These are phyloP conservation scores for Palaemon carinicauda DNA, from an alignment of 1,140 invertebrate genomes.

Conservation along the genomic window DNA sequence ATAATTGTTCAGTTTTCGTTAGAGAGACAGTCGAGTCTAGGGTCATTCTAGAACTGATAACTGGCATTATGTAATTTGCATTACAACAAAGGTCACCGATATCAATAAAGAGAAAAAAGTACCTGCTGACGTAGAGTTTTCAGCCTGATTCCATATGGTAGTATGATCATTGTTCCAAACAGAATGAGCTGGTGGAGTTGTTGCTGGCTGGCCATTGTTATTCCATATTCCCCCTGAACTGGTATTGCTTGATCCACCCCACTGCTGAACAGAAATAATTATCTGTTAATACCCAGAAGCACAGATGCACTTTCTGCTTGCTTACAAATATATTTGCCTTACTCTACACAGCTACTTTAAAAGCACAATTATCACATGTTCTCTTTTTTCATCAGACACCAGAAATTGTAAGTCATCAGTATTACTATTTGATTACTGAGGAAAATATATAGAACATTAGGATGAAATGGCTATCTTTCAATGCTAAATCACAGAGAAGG, in stretches of 20 bases:
- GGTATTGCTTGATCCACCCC: conserved; percentile 9
- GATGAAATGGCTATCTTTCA: too few relatives aligned
- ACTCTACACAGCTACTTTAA: too few relatives aligned
- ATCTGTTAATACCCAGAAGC: neutral
- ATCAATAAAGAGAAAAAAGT: neutral
- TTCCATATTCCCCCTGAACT: conserved; percentile 25
- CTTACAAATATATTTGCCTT: too few relatives aligned
- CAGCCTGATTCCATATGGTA: conserved; percentile 43
- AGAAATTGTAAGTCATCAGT: too few relatives aligned
- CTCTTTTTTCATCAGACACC: too few relatives aligned
- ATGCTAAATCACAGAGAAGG: too few relatives aligned
- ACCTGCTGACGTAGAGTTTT: conserved; percentile 39
- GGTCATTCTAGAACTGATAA: neutral
- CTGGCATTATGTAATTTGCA: neutral
- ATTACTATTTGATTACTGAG: too few relatives aligned
- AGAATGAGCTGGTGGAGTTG: conserved; percentile 6
- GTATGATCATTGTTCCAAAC: conserved; percentile 52
- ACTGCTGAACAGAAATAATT: neutral
- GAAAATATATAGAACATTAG: too few relatives aligned
- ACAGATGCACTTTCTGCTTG: neutral
- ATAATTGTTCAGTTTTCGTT: too few relatives aligned
- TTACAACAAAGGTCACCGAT: neutral
- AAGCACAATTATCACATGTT: too few relatives aligned
- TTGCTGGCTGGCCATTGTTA: neutral
- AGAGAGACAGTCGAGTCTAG: too few relatives aligned